These are phyloP conservation scores for Brachionus calyciflorus DNA, from an alignment of 1,140 invertebrate genomes.

Conservation along the genomic window DNA sequence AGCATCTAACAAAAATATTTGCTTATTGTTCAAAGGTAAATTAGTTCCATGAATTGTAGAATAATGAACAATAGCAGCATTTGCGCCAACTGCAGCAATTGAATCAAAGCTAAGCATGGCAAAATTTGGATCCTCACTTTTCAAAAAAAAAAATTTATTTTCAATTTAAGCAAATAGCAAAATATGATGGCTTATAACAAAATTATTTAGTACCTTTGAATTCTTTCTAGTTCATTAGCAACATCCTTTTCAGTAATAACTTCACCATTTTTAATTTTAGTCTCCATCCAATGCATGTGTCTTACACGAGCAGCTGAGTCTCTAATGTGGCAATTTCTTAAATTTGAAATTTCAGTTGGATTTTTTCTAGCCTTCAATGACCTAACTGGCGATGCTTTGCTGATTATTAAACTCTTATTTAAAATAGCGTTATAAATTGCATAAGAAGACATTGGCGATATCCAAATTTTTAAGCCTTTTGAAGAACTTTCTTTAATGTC, in stretches of 20 bases:
- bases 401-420: not conserved
- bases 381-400: constrained; percentile 24
- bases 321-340: constrained; percentile 72
- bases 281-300: constrained; percentile 37
- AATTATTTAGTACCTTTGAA: too few relatives aligned
- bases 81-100: constrained; percentile 76
- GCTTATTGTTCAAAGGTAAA: constrained; percentile 63
- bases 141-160: too few relatives aligned
- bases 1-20: constrained; percentile 86
- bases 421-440: constrained; percentile 5
- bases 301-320: constrained; percentile 27
- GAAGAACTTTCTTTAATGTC: not conserved
- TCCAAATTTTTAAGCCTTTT: constrained; percentile 5
- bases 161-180: not conserved
- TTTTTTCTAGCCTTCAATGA: constrained; percentile 84
- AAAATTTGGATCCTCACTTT: constrained; percentile 69
- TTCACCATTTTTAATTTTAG: not conserved
- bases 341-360: constrained; percentile 77
- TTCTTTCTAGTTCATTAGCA: constrained; percentile 7
- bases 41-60: constrained; percentile 65
- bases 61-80: constrained; percentile 90
- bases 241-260: not conserved
- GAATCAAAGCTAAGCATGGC: constrained; percentile 79
- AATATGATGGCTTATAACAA: not conserved
- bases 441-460: constrained; percentile 38